Conservation (phyloP, 2,113 vertebrate genomes). For the Gavialis gangeticus region DNA sequence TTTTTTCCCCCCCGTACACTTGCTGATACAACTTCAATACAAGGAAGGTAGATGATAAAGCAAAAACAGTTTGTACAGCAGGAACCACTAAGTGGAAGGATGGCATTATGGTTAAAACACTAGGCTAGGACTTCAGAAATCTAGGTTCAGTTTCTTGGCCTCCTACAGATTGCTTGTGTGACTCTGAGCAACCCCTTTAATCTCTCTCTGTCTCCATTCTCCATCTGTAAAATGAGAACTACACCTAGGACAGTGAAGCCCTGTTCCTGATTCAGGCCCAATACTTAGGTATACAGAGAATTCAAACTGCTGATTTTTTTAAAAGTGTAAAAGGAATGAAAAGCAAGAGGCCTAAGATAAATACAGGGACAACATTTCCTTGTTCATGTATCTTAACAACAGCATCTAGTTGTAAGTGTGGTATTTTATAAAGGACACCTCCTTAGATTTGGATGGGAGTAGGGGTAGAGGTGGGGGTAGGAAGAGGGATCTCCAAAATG, state of each 20-base stretch:
- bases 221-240: background rate
- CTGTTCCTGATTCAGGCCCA: background rate
- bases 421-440: background rate
- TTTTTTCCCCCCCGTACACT: background rate
- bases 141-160: background rate
- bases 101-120: background rate
- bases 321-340: background rate
- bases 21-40: background rate
- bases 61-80: background rate
- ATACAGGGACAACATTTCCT: background rate
- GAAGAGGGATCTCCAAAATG: no score
- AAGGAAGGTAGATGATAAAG: background rate
- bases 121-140: background rate
- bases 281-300: background rate
- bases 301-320: background rate
- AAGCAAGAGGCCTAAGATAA: background rate
- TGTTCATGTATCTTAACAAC: background rate
- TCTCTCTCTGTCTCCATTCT: background rate
- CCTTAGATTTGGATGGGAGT: background rate
- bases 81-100: background rate
- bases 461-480: background rate
- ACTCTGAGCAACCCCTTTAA: background rate
- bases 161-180: background rate
- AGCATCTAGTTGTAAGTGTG: background rate
- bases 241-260: rapidly evolving